Evolutionary conservation across 2,113 vertebrate genomes (phyloP).

Genomic region (Nansenia antarctica): DNA sequence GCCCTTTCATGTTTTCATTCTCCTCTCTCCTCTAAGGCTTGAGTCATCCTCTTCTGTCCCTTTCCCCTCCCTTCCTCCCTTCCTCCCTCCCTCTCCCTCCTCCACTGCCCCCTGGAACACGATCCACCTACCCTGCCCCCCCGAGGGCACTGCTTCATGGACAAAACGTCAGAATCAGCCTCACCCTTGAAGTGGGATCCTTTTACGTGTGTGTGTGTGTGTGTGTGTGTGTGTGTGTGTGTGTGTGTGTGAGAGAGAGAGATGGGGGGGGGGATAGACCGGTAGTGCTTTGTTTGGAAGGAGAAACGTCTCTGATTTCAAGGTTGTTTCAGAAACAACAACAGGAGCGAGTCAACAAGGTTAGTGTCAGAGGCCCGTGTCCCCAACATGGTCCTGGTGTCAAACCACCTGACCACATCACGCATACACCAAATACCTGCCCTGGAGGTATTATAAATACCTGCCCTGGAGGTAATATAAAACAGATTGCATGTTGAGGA

Average conservation of each 20-base stretch:
- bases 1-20: background rate
- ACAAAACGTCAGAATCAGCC: slow-evolving; percentile 19
- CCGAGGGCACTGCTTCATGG: background rate
- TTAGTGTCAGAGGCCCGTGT: background rate
- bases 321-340: slow-evolving; percentile 7
- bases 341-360: background rate
- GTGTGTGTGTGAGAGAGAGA: no score
- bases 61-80: background rate
- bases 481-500: background rate
- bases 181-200: slow-evolving; percentile 39
- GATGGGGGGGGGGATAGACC: slow-evolving; percentile 17
- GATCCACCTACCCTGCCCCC: slow-evolving; percentile 27
- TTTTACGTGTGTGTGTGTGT: slow-evolving; percentile 32
- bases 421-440: background rate
- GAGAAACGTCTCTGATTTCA: slow-evolving; percentile 39
- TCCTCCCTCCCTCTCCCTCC: no score
- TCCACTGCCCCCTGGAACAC: slow-evolving; percentile 17
- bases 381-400: no score
- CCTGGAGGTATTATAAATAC: background rate
- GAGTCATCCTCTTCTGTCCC: no score
- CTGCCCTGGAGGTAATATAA: background rate
- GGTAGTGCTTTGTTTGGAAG: slow-evolving; percentile 29
- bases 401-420: background rate
- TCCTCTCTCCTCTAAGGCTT: background rate
- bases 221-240: no score